These are phyloP conservation scores for Acholoe squamosa DNA, from an alignment of 2,888 invertebrate species.

Conservation along the genomic window DNA sequence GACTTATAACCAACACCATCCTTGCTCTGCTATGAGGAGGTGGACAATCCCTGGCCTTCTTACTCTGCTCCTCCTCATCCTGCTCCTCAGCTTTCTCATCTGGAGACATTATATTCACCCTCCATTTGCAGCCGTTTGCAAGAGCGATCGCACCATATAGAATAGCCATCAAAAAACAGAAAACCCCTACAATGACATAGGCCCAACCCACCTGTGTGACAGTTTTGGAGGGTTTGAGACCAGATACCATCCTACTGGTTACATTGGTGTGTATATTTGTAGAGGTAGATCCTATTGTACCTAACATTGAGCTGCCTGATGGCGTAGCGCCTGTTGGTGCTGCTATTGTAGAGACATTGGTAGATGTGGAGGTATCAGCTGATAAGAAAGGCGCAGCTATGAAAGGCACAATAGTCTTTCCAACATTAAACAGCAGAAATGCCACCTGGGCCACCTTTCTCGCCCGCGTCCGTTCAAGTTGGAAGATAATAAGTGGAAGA, in stretches of 20 bases:
- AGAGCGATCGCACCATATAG: constrained; percentile 25
- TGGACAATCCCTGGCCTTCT: background rate
- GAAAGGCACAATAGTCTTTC: constrained; percentile 52
- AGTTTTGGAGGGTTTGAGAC: background rate
- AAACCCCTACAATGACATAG: constrained; percentile 28
- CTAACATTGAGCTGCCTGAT: too few species aligned
- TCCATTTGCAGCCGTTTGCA: constrained; percentile 37
- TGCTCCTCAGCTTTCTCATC: background rate
- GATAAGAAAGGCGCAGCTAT: constrained; percentile 57
- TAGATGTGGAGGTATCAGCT: background rate
- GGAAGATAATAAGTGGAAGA: constrained; percentile 14
- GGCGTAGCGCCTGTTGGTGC: too few species aligned
- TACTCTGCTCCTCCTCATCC: background rate
- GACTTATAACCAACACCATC: background rate
- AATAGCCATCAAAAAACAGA: constrained; percentile 7
- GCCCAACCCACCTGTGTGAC: constrained; percentile 20
- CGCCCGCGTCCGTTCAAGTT: background rate
- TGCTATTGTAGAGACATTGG: background rate
- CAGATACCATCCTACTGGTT: background rate
- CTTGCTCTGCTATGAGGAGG: background rate
- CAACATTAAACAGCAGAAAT: constrained; percentile 53
- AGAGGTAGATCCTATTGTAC: too few species aligned
- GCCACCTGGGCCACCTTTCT: constrained; percentile 28
- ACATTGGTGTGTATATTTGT: too few species aligned
- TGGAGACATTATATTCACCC: background rate